Evolutionary conservation across 2,888 invertebrate species (phyloP).

Genomic region (Alcis repandata): DNA sequence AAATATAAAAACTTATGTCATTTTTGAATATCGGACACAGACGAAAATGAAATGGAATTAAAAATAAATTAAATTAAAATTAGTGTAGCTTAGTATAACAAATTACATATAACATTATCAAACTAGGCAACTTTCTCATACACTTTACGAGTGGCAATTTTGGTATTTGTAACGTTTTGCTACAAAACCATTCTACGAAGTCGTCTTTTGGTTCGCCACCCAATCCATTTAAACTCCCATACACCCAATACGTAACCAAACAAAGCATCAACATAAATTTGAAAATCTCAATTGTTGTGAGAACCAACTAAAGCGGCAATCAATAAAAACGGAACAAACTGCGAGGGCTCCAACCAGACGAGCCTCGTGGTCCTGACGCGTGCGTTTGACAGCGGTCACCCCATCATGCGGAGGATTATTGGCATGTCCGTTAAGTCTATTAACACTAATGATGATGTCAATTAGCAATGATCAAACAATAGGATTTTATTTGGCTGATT

Average conservation of each 20-base stretch:
- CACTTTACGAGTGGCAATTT: too few relatives aligned
- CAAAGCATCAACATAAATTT: conserved; percentile 10
- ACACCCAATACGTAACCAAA: neutral
- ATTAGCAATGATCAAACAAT: conserved; percentile 8
- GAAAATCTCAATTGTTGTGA: conserved; percentile 19
- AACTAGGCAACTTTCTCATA: too few relatives aligned
- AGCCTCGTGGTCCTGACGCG: conserved; percentile 66
- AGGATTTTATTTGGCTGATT: neutral
- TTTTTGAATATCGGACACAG: too few relatives aligned
- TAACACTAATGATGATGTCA: conserved; percentile 25
- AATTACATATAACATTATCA: too few relatives aligned
- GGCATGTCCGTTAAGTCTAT: conserved; percentile 34
- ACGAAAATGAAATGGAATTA: too few relatives aligned
- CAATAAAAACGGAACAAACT: conserved; percentile 63
- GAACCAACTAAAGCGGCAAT: conserved; percentile 60
- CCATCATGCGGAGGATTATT: conserved; percentile 54
- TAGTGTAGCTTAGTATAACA: too few relatives aligned
- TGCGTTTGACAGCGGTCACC: conserved; percentile 68
- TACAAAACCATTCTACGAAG: too few relatives aligned
- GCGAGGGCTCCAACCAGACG: conserved; percentile 55
- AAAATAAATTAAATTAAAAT: too few relatives aligned
- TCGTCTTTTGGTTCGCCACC: too few relatives aligned
- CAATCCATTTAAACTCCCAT: too few relatives aligned
- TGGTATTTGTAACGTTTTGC: too few relatives aligned
- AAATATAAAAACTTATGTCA: too few relatives aligned